Evolutionary conservation across 2,888 invertebrate species (phyloP), one percentile per base, ranked within the genome.

Genomic region (Caenorhabditis sp.): DNA sequence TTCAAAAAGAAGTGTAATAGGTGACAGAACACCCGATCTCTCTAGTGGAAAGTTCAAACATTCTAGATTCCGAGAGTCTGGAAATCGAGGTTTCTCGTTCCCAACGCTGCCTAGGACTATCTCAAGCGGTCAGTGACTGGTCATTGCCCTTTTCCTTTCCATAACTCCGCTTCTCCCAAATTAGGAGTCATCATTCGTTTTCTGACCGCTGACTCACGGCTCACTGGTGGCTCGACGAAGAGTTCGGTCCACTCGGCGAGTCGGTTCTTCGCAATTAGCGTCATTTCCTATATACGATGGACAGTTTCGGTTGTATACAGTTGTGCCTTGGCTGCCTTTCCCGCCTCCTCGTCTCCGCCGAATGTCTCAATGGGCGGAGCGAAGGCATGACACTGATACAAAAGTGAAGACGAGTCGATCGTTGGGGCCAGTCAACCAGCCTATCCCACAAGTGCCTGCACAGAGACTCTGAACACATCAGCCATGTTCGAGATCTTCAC

Each of bases 401-500:
- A 76, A 76, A 76, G 76, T 67, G 76, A 47, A 35, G 60, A 60
- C 51, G 67, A 67, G 64, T 72, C 72, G 37, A 56, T 15, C 47
- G 47, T 15, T n/a, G 28, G 61, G 61, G 61, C 61, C 61, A 61
- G 61, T 61, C 61, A 47, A 61, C 61, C 55, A 56, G 11, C 15
- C 53, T 53, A 53, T 18, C 18, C 53, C 26, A 53, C 53, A 26
- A 37, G 35, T 35, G 35, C 37, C 58, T 32, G 50, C 20, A 53
- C 53, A 37, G 40, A 18, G 11, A n/a, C 65, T 74, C 72, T 8
- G 50, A 74, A 58, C 60, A 70, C 40, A 5, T 6, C 32, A 40
- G 40, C 26, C 28, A 86, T 90, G 89, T 89, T 90, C 71, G 90
- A 91, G 76, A 85, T 89, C 69, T 89, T 90, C 87, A 86, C 88